Conservation (phyloP, 2,113 vertebrate genomes). For the Centropus unirufus region DNA sequence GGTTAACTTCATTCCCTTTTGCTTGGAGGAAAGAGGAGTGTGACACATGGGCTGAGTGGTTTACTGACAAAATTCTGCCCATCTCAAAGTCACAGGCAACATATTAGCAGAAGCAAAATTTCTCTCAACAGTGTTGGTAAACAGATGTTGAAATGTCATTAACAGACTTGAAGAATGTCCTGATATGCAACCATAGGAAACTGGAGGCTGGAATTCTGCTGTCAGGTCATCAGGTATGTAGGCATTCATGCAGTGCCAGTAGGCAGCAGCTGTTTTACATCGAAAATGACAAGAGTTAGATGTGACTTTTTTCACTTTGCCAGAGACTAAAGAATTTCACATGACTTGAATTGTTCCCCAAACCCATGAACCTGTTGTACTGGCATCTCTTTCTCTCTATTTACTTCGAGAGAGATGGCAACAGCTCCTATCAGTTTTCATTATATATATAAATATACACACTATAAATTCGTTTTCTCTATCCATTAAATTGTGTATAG, state of each 20-base stretch:
- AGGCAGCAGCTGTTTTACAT: slow-evolving; percentile 41
- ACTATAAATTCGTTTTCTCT: not conserved
- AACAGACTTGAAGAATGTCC: not conserved
- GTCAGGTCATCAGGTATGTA: slow-evolving; percentile 23
- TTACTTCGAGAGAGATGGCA: slow-evolving; percentile 12
- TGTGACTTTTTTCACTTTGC: slow-evolving; percentile 9
- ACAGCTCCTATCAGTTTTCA: not conserved
- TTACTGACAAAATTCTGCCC: not conserved
- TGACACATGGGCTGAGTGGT: accelerated
- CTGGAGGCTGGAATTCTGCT: slow-evolving; percentile 40
- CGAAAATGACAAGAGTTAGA: slow-evolving; percentile 23
- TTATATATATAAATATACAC: not conserved
- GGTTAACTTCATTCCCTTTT: not conserved
- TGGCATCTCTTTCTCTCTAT: slow-evolving; percentile 45
- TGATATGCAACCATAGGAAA: slow-evolving; percentile 19
- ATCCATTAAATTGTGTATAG: not conserved
- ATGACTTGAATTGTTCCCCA: not conserved
- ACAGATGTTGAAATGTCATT: not conserved
- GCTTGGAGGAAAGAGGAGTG: not conserved
- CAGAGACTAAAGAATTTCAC: slow-evolving; percentile 28
- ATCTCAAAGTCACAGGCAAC: not conserved
- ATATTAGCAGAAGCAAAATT: not conserved
- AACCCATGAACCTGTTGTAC: slow-evolving; percentile 41
- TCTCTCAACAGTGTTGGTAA: not conserved
- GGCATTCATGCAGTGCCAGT: slow-evolving; percentile 7